Evolutionary conservation across 2,888 invertebrate species (phyloP), one percentile per base, ranked within the genome.

Genomic region (Exephanes ischioxanthus): DNA sequence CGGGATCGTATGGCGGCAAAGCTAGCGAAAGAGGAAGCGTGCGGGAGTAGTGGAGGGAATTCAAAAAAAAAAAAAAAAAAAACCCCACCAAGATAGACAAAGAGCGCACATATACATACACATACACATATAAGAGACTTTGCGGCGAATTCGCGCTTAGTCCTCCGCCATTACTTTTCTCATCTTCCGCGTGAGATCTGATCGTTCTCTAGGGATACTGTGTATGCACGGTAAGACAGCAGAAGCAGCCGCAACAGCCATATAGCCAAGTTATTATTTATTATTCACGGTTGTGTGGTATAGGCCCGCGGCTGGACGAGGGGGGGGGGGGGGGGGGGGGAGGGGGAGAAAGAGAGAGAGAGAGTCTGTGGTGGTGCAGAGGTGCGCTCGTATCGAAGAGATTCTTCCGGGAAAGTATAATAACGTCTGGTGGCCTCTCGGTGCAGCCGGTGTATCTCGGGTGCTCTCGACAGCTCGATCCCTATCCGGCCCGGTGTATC

Each of bases 361-460:
- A 48, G 16, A 53, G 63, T 55, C 71, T 61, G 53, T 70, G 82
- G 68, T 79, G 70, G 71, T 79, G 79, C 70, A 75, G 82, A 75
- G 75, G 82, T 79, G 55, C 22, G 73, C 45, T 82, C 63, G 82
- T 85, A 82, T 85, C 82, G 85, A 82, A 67, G 70, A 81, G 78
- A 78, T 76, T 75, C 85, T 85, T 85, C 82, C 85, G 79, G 79
- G 85, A 85, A 85, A 85, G 85, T 85, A 85, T 85, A 85, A 85
- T 85, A 85, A 85, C 79, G 82, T 82, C 79, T 63, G 16, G 82
- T 85, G 84, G 85, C 71, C 75, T 71, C 70, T 66, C 70, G 66
- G 76, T 63, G 51, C 63, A 73, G 78, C 68, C 58, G 77, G 66
- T 75, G 79, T 75, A 79, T 82, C 82, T 79, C 85, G 85, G 70